phyloP scores from a whole-genome alignment of 2,113 vertebrate genomes.

The Periophthalmodon schlosseri region DNA sequence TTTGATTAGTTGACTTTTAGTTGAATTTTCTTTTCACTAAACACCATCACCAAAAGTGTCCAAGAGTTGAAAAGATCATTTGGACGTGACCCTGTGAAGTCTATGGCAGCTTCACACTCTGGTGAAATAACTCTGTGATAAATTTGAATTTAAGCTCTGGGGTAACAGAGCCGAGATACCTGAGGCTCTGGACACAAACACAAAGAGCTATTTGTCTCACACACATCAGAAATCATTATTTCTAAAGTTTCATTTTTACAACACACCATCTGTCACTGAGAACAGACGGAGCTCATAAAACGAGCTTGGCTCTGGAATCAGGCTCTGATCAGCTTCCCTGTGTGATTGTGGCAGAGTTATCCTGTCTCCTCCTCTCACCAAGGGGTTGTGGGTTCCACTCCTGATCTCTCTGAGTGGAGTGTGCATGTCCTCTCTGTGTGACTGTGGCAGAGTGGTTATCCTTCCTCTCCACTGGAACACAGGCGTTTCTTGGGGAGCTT shows the following conservation, averaged over 20 bases:
- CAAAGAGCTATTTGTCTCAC: not conserved
- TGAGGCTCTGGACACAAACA: not conserved
- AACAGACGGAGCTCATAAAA: not conserved
- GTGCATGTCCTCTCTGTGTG: no score
- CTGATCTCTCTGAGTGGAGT: not conserved
- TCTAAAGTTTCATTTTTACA: not conserved
- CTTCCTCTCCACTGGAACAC: not conserved
- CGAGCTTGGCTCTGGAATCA: not conserved
- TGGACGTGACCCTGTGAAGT: not conserved
- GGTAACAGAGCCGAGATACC: not conserved
- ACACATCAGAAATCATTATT: not conserved
- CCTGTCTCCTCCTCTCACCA: not conserved
- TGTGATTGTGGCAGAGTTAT: no score
- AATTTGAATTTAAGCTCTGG: not conserved
- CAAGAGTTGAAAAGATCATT: not conserved
- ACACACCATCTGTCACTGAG: not conserved
- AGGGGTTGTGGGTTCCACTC: not conserved
- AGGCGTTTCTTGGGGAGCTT: not conserved
- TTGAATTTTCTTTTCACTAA: no score
- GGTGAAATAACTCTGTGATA: not conserved
- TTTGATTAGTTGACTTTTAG: no score
- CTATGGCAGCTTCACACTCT: not conserved
- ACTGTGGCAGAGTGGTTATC: not conserved
- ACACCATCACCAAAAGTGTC: no score
- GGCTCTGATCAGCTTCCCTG: no score